phyloP scores from a whole-genome alignment of 2,888 invertebrate species.

The Diaphora mendica region DNA sequence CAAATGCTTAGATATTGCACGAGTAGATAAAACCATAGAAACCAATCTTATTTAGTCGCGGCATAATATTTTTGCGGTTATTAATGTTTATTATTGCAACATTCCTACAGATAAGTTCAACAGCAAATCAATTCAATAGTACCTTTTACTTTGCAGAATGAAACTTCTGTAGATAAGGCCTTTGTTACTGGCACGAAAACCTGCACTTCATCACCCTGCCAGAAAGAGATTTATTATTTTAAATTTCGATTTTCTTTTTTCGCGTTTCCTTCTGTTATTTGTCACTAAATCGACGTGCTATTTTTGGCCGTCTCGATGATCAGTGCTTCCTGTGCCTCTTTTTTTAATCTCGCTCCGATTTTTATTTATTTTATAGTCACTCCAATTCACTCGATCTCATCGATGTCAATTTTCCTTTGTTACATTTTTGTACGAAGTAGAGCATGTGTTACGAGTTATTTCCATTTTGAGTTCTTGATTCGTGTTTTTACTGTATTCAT shows the following conservation, averaged over 20 bases:
- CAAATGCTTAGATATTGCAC: no score
- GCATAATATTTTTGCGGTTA: no score
- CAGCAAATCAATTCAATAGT: not conserved
- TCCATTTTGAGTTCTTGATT: not conserved
- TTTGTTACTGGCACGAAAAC: not conserved
- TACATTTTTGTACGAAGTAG: not conserved
- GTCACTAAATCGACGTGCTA: constrained; percentile 10
- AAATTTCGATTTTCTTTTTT: constrained; percentile 7
- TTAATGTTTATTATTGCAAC: not conserved
- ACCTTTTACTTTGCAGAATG: not conserved
- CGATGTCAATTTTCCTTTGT: not conserved
- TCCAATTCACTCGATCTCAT: not conserved
- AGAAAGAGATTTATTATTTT: constrained; percentile 4
- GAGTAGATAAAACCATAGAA: no score
- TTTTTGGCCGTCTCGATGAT: constrained; percentile 5
- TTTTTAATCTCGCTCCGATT: constrained; percentile 8
- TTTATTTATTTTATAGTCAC: constrained; percentile 10
- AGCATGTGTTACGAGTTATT: not conserved
- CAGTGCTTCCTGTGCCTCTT: constrained; percentile 1
- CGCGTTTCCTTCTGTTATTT: not conserved
- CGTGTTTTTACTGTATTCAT: not conserved
- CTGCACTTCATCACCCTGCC: not conserved
- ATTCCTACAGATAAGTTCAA: not conserved
- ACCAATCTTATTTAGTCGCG: no score
- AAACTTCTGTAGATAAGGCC: not conserved